Percentiles rank a stretch among this genome's conserved stretches.
Conservation (phyloP, 2,888 invertebrate genomes). For the Epirrhoe tristata region DNA sequence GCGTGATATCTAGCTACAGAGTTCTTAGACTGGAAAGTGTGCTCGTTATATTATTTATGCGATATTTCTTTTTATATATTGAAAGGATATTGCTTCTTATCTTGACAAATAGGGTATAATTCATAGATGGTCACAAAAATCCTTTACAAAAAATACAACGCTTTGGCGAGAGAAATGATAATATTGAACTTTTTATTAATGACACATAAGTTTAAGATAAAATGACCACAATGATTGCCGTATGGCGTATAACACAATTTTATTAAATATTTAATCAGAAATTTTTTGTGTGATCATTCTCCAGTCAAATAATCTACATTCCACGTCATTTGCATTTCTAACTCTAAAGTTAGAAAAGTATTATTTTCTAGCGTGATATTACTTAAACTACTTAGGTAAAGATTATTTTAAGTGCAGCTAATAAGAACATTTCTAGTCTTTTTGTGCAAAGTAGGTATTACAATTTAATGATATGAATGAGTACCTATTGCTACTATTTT, state of each 20-base stretch:
- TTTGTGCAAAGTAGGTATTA: conserved; percentile 31
- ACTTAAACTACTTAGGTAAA: conserved; percentile 63
- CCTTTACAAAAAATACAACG: too few relatives aligned
- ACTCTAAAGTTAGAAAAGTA: conserved; percentile 25
- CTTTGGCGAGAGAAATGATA: too few relatives aligned
- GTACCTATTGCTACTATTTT: background rate
- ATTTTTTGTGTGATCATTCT: conserved; percentile 26
- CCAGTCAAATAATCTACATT: conserved; percentile 51
- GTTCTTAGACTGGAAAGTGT: background rate
- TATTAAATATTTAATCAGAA: background rate
- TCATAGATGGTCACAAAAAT: too few relatives aligned
- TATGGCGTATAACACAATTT: background rate
- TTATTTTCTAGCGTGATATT: conserved; percentile 75
- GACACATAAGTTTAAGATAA: too few relatives aligned
- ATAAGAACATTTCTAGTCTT: conserved; percentile 67
- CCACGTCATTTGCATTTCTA: conserved; percentile 20
- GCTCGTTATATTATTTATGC: background rate
- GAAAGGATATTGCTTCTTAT: background rate
- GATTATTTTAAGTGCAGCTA: conserved; percentile 60
- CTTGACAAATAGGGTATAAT: background rate
- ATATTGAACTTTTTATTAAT: too few relatives aligned
- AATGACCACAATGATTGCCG: background rate
- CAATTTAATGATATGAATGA: background rate
- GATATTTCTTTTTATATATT: background rate
- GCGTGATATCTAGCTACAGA: background rate